phyloP scores from a whole-genome alignment of 1,140 invertebrate species.

The Monochamus saltuarius region DNA sequence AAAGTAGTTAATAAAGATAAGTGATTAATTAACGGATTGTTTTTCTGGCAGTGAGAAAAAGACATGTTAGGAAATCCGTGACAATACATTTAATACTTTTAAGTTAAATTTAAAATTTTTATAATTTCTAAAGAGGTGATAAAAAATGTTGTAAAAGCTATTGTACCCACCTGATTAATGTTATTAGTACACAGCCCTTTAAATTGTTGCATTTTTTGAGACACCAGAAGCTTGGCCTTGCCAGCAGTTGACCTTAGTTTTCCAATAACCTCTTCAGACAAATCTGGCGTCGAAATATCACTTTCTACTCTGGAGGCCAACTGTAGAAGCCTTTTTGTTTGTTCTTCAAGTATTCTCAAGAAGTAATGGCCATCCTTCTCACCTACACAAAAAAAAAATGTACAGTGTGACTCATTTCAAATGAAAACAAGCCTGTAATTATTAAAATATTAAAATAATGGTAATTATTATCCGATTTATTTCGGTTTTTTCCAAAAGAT shows the following conservation, averaged over 20 bases:
- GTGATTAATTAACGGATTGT: too few relatives aligned
- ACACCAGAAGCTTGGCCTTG: slow-evolving; percentile 84
- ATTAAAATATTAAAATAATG: too few relatives aligned
- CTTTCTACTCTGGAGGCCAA: slow-evolving; percentile 69
- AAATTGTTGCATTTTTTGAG: slow-evolving; percentile 95
- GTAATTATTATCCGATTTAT: too few relatives aligned
- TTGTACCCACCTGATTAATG: slow-evolving; percentile 60
- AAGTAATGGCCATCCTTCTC: slow-evolving; percentile 76
- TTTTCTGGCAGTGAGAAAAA: too few relatives aligned
- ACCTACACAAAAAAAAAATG: slow-evolving; percentile 13
- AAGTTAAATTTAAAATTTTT: too few relatives aligned
- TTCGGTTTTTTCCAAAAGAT: too few relatives aligned
- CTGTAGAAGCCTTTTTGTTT: slow-evolving; percentile 67
- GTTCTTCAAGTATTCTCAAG: slow-evolving; percentile 68
- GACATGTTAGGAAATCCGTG: too few relatives aligned
- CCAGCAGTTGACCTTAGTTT: slow-evolving; percentile 84
- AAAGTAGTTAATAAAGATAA: too few relatives aligned
- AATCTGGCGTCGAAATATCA: slow-evolving; percentile 54
- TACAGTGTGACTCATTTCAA: too few relatives aligned
- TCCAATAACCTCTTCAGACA: slow-evolving; percentile 78
- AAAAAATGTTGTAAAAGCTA: not conserved
- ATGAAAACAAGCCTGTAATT: too few relatives aligned
- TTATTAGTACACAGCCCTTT: slow-evolving; percentile 79
- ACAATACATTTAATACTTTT: too few relatives aligned
- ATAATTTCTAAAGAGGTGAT: too few relatives aligned